Conservation (phyloP, 2,113 vertebrate species). For the Nothocercus nigrocapillus region DNA sequence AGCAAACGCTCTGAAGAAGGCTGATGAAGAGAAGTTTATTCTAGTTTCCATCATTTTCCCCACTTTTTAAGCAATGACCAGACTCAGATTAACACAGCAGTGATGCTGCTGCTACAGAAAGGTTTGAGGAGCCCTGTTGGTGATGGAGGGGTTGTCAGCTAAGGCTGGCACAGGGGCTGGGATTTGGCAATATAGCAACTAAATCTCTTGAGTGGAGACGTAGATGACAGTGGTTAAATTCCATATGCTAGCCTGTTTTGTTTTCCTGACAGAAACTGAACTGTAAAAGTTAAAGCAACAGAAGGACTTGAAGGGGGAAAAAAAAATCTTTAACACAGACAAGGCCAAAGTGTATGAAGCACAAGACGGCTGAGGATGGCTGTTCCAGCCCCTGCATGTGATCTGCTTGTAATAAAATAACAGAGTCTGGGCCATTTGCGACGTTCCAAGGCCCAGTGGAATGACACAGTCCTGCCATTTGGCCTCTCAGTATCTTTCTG, state of each 20-base stretch:
- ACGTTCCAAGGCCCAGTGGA: background rate
- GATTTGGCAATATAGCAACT: background rate
- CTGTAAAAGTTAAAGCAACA: background rate
- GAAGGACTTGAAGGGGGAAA: background rate
- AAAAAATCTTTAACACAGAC: background rate
- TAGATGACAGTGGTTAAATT: background rate
- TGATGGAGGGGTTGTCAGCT: background rate
- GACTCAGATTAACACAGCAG: background rate
- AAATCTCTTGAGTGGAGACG: background rate
- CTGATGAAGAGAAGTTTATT: background rate
- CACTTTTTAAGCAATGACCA: background rate
- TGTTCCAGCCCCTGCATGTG: background rate
- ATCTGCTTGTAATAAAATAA: background rate
- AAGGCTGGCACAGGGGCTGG: background rate
- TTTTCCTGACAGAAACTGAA: background rate
- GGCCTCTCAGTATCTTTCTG: background rate
- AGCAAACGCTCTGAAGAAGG: background rate
- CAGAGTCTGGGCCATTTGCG: background rate
- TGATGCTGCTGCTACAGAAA: background rate
- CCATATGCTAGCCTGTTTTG: background rate
- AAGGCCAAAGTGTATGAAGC: background rate
- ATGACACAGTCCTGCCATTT: background rate
- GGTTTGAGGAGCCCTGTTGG: background rate
- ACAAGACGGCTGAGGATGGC: background rate
- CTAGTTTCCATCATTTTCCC: background rate